phyloP scores from a whole-genome alignment of 2,113 vertebrate species.

The Megaceryle maxima region DNA sequence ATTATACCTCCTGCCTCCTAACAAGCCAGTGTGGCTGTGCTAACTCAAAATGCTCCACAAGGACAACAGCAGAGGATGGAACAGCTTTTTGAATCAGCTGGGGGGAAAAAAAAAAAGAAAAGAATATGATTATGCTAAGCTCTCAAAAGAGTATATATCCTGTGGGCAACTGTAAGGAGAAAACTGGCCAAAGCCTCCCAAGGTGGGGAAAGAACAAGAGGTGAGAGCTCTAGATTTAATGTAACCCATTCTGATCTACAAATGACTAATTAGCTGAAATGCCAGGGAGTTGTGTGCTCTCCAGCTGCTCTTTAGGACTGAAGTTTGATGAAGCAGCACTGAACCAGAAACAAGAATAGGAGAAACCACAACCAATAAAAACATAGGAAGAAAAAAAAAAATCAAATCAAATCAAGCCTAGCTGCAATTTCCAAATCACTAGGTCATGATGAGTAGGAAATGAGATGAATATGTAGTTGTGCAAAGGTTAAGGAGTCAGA shows the following conservation, averaged over 20 bases:
- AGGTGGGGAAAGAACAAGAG: background rate
- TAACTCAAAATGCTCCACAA: background rate
- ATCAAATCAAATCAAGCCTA: background rate
- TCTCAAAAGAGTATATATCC: background rate
- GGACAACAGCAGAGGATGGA: background rate
- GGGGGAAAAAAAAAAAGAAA: background rate
- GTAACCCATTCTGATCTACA: background rate
- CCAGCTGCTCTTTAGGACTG: background rate
- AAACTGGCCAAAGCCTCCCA: background rate
- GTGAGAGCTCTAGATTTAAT: background rate
- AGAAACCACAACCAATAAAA: background rate
- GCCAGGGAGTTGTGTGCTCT: background rate
- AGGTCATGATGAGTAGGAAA: background rate
- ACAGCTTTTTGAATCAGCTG: background rate
- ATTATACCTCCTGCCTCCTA: background rate
- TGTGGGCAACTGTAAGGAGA: background rate
- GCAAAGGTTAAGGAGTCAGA: slow-evolving; percentile 7
- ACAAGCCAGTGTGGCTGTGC: background rate
- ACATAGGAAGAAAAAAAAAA: background rate
- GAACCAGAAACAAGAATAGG: background rate
- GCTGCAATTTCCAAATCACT: slow-evolving; percentile 9
- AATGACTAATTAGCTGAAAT: slow-evolving; percentile 1
- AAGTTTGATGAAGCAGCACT: background rate
- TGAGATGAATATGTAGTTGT: slow-evolving; percentile 37
- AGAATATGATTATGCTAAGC: background rate